phyloP scores from a whole-genome alignment of 2,888 invertebrate genomes.

The Hypselothyrea guttata region DNA sequence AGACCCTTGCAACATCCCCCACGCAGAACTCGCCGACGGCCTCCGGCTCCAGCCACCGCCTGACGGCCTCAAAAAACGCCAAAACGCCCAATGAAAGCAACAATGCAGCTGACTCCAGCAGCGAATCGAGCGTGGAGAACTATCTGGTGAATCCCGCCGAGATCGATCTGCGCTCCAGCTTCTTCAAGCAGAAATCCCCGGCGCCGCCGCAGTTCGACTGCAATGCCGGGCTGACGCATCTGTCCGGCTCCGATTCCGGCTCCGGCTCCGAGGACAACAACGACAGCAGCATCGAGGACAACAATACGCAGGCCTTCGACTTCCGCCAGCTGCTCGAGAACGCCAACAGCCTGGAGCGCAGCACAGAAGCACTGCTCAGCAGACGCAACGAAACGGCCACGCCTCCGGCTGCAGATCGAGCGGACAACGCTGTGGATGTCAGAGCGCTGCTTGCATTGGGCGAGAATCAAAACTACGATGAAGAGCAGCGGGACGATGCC shows the following conservation, averaged over 20 bases:
- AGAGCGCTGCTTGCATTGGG: conserved; percentile 86
- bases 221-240: conserved; percentile 77
- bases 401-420: conserved; percentile 12
- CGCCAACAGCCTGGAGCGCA: conserved; percentile 85
- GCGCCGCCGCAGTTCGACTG: conserved; percentile 80
- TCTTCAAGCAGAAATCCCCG: conserved; percentile 81
- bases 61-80: conserved; percentile 78
- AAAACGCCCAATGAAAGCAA: conserved; percentile 74
- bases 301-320: conserved; percentile 65
- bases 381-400: conserved; percentile 54
- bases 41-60: conserved; percentile 54
- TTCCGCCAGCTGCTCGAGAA: conserved; percentile 84
- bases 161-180: conserved; percentile 84
- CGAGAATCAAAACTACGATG: conserved; percentile 81
- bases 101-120: conserved; percentile 48
- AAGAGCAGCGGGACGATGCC: background rate
- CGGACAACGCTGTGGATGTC: conserved; percentile 83
- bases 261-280: conserved; percentile 79
- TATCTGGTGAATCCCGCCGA: conserved; percentile 84
- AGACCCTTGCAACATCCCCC: conserved; percentile 67
- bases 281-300: conserved; percentile 65
- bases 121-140: conserved; percentile 75
- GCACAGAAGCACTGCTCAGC: conserved; percentile 82
- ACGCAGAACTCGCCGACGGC: conserved; percentile 75
- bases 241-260: conserved; percentile 79